These are phyloP conservation scores for Podabrus alpinus DNA, from an alignment of 2,888 invertebrate species.

Conservation along the genomic window DNA sequence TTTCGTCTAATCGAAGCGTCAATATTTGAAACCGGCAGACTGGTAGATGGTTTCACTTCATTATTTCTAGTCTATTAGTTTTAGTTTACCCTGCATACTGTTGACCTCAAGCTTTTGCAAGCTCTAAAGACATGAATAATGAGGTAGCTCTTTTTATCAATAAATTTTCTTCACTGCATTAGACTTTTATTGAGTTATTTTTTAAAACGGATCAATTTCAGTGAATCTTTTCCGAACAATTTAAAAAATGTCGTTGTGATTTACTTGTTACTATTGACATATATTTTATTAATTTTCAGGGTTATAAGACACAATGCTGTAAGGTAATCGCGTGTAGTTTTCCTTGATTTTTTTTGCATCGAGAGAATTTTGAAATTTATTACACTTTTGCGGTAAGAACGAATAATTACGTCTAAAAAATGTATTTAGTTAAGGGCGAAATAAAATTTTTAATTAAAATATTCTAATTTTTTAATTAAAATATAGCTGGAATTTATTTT, in stretches of 20 bases:
- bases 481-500: neutral
- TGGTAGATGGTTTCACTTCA: conserved; percentile 8
- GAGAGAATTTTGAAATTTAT: neutral
- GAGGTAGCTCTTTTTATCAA: neutral
- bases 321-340: neutral
- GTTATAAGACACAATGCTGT: neutral
- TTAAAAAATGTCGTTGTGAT: neutral
- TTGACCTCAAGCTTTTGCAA: conserved; percentile 11
- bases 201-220: neutral
- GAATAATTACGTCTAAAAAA: neutral
- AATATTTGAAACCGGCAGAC: conserved; percentile 6
- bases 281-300: neutral
- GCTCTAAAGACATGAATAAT: conserved; percentile 1
- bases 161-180: neutral
- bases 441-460: neutral
- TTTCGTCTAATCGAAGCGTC: conserved; percentile 3
- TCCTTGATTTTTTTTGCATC: neutral
- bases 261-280: neutral
- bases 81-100: conserved; percentile 12
- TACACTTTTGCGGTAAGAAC: neutral
- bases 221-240: neutral
- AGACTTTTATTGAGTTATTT: neutral
- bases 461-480: neutral
- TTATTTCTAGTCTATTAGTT: conserved; percentile 14
- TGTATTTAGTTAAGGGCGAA: neutral